phyloP scores from a whole-genome alignment of 2,797 vertebrate species.

The Buphagus erythrorhynchus region DNA sequence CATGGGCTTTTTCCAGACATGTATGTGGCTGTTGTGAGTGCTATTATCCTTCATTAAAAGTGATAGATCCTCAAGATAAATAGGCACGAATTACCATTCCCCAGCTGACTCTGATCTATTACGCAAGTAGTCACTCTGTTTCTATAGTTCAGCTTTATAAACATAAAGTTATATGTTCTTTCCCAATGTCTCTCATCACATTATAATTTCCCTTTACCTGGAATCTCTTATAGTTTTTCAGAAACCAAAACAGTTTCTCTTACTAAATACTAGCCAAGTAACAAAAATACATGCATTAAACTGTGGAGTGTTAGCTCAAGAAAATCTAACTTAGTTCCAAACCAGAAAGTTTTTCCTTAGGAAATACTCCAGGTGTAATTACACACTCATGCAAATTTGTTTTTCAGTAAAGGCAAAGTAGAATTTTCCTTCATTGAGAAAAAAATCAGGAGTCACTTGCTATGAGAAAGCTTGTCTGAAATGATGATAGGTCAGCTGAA shows the following conservation, averaged over 20 bases:
- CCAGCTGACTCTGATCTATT: slow-evolving; percentile 31
- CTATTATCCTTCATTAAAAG: slow-evolving; percentile 62
- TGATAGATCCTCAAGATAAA: slow-evolving; percentile 58
- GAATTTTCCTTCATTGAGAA: background rate
- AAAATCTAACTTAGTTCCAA: background rate
- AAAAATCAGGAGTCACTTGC: background rate
- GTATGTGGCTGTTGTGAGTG: slow-evolving; percentile 34
- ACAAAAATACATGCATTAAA: background rate
- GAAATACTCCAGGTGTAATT: slow-evolving; percentile 1
- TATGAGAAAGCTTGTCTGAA: background rate
- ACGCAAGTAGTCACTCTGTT: slow-evolving; percentile 3
- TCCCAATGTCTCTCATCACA: slow-evolving; percentile 62
- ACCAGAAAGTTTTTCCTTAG: background rate
- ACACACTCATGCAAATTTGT: background rate
- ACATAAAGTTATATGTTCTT: background rate
- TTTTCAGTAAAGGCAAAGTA: background rate
- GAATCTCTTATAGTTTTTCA: slow-evolving; percentile 27
- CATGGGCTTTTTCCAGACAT: slow-evolving; percentile 36
- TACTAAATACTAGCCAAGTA: background rate
- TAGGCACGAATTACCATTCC: background rate
- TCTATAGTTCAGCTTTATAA: slow-evolving; percentile 34
- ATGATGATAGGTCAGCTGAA: background rate
- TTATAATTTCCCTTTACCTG: slow-evolving; percentile 56
- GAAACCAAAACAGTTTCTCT: slow-evolving; percentile 21
- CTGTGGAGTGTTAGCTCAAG: background rate